These are phyloP conservation scores for Corythoichthys intestinalis DNA, from an alignment of 2,113 vertebrate genomes.

Conservation along the genomic window DNA sequence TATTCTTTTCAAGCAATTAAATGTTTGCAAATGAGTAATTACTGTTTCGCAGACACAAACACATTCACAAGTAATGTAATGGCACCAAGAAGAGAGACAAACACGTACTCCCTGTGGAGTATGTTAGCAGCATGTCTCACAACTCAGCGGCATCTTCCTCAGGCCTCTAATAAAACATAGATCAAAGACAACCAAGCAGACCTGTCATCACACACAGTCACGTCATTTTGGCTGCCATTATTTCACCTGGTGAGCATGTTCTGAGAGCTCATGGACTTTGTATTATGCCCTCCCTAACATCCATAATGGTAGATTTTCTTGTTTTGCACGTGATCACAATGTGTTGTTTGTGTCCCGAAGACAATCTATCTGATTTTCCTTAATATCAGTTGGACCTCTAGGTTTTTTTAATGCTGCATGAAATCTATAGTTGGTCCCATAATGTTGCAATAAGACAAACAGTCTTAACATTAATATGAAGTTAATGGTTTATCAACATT, in stretches of 20 bases:
- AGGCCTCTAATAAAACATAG: slow-evolving; percentile 68
- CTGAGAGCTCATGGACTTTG: slow-evolving; percentile 31
- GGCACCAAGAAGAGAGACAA: slow-evolving; percentile 18
- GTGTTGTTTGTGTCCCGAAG: neutral
- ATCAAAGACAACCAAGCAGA: slow-evolving; percentile 57
- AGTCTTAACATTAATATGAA: slow-evolving; percentile 7
- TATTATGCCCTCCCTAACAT: neutral
- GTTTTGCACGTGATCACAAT: slow-evolving; percentile 14
- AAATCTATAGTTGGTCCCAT: slow-evolving; percentile 23
- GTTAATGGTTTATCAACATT: slow-evolving; percentile 16
- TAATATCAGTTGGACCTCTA: neutral
- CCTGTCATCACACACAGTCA: slow-evolving; percentile 50
- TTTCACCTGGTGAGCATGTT: slow-evolving; percentile 11
- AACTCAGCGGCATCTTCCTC: slow-evolving; percentile 61
- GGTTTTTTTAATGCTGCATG: neutral
- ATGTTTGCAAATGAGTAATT: slow-evolving; percentile 7
- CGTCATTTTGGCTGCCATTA: slow-evolving; percentile 24
- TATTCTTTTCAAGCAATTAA: slow-evolving; percentile 30
- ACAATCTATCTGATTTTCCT: slow-evolving; percentile 6
- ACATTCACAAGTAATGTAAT: slow-evolving; percentile 6
- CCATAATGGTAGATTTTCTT: slow-evolving; percentile 32
- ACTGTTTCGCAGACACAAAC: slow-evolving; percentile 2
- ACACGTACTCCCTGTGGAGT: slow-evolving; percentile 44
- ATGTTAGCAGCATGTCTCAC: slow-evolving; percentile 60
- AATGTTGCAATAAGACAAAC: slow-evolving; percentile 11